phyloP scores from a whole-genome alignment of 2,797 vertebrate genomes.

The Sebastes alutus region DNA sequence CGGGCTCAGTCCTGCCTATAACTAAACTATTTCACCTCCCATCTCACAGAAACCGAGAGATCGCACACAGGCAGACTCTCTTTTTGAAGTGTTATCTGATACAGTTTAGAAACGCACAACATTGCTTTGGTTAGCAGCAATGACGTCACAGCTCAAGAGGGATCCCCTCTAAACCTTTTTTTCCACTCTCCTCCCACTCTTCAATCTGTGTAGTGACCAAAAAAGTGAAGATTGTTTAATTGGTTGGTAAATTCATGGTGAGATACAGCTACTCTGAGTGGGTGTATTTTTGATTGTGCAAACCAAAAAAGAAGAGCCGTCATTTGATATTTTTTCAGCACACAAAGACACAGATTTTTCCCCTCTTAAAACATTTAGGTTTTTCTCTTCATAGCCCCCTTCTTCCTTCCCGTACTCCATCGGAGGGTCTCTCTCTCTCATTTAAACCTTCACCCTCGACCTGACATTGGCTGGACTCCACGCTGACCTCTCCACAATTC shows the following conservation, averaged over 20 bases:
- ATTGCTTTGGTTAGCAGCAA: conserved; percentile 40
- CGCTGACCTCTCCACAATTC: conserved; percentile 42
- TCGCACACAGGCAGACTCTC: conserved; percentile 17
- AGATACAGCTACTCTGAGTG: neutral
- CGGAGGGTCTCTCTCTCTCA: conserved; percentile 5
- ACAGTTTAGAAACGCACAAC: neutral
- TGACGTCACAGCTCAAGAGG: conserved; percentile 57
- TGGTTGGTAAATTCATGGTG: neutral
- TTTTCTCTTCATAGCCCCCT: neutral
- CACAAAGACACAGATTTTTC: neutral
- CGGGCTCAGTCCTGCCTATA: conserved; percentile 44
- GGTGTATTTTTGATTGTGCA: neutral
- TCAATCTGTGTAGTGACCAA: neutral
- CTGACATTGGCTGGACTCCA: conserved; percentile 49
- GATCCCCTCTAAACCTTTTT: conserved; percentile 45
- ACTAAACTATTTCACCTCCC: conserved; percentile 45
- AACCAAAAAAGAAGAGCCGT: neutral
- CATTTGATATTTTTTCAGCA: neutral
- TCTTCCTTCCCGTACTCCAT: conserved; percentile 6
- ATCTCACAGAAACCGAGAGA: conserved; percentile 35
- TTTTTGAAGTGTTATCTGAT: conserved; percentile 30
- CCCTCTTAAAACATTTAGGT: neutral
- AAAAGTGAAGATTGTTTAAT: neutral
- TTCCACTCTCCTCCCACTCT: neutral
- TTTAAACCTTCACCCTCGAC: conserved; percentile 63